Conservation (phyloP, 2,888 invertebrate species). For the Anagyrus pseudococci region DNA sequence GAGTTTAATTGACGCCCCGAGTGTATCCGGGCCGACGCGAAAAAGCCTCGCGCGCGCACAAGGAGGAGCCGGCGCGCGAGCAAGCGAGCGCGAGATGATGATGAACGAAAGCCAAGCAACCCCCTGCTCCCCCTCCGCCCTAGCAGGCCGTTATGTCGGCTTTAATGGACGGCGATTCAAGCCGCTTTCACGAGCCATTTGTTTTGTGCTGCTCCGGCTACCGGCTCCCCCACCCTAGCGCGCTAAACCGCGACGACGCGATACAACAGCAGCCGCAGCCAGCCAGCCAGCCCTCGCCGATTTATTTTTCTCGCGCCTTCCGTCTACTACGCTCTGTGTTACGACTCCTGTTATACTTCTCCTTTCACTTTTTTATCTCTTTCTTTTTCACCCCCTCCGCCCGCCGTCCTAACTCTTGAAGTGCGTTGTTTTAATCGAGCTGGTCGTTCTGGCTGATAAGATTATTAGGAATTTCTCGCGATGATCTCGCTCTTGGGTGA, state of each 20-base stretch:
- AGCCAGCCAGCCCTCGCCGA: not conserved
- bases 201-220: constrained; percentile 12
- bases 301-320: too few relatives aligned
- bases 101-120: constrained; percentile 14
- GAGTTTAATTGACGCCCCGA: constrained; percentile 33
- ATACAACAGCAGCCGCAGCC: constrained; percentile 8
- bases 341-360: too few relatives aligned
- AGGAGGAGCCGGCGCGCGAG: constrained; percentile 3
- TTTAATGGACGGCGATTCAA: constrained; percentile 26
- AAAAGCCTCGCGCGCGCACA: constrained; percentile 5
- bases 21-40: constrained; percentile 30
- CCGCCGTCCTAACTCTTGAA: too few relatives aligned
- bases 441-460: not conserved
- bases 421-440: too few relatives aligned
- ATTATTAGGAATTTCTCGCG: not conserved
- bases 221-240: too few relatives aligned
- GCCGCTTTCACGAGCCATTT: constrained; percentile 33
- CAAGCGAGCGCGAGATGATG: constrained; percentile 8
- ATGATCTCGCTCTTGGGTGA: too few relatives aligned
- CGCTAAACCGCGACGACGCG: too few relatives aligned
- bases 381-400: too few relatives aligned
- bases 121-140: too few relatives aligned
- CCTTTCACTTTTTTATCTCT: too few relatives aligned
- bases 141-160: too few relatives aligned
- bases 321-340: not conserved